Conservation (phyloP, 2,797 vertebrate species). For the Simalia tracyae region DNA sequence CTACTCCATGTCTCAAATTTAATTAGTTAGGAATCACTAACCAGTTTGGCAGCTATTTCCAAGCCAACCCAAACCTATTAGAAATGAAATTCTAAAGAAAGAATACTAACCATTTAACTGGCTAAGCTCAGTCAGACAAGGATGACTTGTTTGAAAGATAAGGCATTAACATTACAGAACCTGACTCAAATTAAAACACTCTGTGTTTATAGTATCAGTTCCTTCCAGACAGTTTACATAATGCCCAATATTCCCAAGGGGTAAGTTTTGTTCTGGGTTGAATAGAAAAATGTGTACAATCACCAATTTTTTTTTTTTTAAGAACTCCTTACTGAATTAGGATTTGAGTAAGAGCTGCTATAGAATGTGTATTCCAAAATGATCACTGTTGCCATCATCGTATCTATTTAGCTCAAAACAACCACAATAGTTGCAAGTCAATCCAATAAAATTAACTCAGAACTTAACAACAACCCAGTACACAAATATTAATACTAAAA, state of each 20-base stretch:
- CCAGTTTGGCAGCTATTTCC: not conserved
- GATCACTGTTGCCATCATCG: not conserved
- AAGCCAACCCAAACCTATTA: slow-evolving; percentile 2
- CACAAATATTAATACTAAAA: not conserved
- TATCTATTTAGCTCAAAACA: not conserved
- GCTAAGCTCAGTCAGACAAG: slow-evolving; percentile 11
- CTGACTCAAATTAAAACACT: slow-evolving; percentile 38
- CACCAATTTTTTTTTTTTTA: not conserved
- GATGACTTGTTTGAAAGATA: not conserved
- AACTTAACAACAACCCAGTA: not conserved
- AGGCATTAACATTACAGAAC: slow-evolving; percentile 19
- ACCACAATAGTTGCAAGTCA: not conserved
- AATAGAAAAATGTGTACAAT: slow-evolving; percentile 16
- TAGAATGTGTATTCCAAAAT: slow-evolving; percentile 2
- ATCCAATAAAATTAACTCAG: not conserved
- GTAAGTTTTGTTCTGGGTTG: slow-evolving; percentile 27
- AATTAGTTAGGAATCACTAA: not conserved
- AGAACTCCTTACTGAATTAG: not conserved
- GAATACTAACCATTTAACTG: not conserved
- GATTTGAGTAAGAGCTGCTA: not conserved
- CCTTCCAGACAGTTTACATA: slow-evolving; percentile 10
- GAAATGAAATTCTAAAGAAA: not conserved
- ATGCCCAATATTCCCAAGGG: not conserved
- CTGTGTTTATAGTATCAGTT: rapidly evolving
- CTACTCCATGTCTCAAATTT: not conserved